These are phyloP conservation scores for Alligator sinensis DNA, from an alignment of 2,113 vertebrate genomes.

Conservation along the genomic window DNA sequence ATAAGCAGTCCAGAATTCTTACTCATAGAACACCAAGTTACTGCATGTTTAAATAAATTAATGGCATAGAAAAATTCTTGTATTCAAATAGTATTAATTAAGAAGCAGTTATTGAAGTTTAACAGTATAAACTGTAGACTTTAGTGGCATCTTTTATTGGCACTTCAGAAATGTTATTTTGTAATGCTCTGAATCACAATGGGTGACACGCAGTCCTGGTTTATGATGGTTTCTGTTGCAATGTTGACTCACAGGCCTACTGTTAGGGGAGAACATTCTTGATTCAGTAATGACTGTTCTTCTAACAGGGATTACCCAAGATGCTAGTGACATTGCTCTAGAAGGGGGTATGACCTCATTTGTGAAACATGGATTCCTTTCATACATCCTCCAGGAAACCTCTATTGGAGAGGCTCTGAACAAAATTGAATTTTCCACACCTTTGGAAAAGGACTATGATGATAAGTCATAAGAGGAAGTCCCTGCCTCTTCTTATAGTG, in stretches of 20 bases:
- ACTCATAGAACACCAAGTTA: not conserved
- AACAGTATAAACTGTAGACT: not conserved
- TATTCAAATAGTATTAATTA: not conserved
- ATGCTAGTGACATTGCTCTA: not conserved
- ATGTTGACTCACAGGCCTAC: accelerated
- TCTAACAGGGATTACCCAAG: not conserved
- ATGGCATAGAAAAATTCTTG: accelerated
- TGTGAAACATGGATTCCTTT: not conserved
- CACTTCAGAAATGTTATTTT: not conserved
- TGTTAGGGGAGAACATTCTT: not conserved
- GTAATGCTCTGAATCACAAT: not conserved
- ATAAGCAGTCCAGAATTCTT: not conserved
- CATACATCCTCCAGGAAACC: not conserved
- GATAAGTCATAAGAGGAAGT: too few species aligned
- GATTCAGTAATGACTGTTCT: not conserved
- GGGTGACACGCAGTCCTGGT: not conserved
- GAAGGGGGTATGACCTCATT: not conserved
- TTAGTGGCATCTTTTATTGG: not conserved
- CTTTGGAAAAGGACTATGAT: not conserved
- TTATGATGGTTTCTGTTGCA: not conserved
- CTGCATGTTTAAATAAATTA: not conserved
- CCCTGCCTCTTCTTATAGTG: not conserved
- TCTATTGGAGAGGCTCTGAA: not conserved
- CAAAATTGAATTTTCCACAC: not conserved
- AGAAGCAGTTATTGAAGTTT: not conserved